Evolutionary conservation across 2,113 vertebrate genomes (phyloP), one percentile per base, ranked within the genome.

Genomic region (Cyprinus carpio): DNA sequence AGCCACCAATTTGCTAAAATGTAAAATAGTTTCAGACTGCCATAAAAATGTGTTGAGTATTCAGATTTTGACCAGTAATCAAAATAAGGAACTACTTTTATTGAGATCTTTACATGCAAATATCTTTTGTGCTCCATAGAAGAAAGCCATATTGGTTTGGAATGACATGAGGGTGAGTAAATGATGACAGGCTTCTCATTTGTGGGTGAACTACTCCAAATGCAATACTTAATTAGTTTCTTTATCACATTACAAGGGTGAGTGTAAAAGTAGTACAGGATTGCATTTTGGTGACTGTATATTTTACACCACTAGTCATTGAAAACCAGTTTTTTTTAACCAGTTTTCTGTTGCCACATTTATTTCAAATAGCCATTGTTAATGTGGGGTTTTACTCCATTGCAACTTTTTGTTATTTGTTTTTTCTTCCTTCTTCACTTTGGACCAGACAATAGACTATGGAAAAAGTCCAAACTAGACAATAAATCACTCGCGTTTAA

Each of bases 401-500:
- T 46, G 11, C 2, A 12, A 46, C 11, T 46, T 3, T 46, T 46
- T 37, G 37, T 37, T 46, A 43, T 43, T 43, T 43, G 1, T 13
- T 46, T 64, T 80, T 40, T 4, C 56, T 80, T 80, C 58, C 58
- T 64, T 6, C 40, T 80, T 64, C n/a, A 64, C 8, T 46, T 62
- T 46, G 78, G 37, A 8, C 0, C 13, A 46, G n/a, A 64, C 58
- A 65, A 46, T 80, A 18, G n/a, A 40, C 56, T 25, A 10, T n/a
- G 56, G 23, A 60, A 64, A 65, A 27, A 0, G 11, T 25, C 11
- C 6, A n/a, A 13, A 64, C 37, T 43, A 43, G 23, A n/a, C 0
- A 13, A 46, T 23, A 34, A 34, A 77, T 56, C 49, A 31, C 15
- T 34, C 1, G 6, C 0, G 12, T 78, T 78, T 37, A 12, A n/a